These are phyloP conservation scores for Amphiprion clarkii DNA, from an alignment of 2,797 vertebrate genomes.

Conservation along the genomic window DNA sequence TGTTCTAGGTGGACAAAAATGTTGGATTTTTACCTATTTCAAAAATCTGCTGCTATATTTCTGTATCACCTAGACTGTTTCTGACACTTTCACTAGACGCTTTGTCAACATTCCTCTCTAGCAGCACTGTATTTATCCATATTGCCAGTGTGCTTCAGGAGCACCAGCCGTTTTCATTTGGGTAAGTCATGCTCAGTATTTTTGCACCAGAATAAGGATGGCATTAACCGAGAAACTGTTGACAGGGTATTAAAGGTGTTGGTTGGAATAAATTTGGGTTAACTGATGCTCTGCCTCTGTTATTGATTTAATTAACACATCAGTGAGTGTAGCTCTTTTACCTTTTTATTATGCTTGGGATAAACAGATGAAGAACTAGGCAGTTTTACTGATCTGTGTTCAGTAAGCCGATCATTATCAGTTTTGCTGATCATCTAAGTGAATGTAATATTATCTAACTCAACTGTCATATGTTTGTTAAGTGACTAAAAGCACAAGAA, in stretches of 20 bases:
- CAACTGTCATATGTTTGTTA: background rate
- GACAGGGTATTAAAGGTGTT: background rate
- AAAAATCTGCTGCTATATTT: background rate
- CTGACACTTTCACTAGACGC: background rate
- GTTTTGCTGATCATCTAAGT: background rate
- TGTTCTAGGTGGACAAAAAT: background rate
- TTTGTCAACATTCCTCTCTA: background rate
- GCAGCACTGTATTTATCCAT: background rate
- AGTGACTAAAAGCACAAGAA: conserved; percentile 23
- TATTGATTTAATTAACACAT: background rate
- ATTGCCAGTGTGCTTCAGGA: background rate
- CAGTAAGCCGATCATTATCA: background rate
- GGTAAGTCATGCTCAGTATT: too few relatives aligned
- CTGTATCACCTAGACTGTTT: background rate
- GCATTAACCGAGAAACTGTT: background rate
- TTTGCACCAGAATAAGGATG: too few relatives aligned
- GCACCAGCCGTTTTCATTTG: too few relatives aligned
- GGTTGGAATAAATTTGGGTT: background rate
- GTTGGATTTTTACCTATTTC: background rate
- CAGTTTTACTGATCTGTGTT: background rate
- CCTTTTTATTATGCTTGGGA: conserved; percentile 1
- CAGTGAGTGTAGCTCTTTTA: conserved; percentile 4
- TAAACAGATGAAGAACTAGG: background rate
- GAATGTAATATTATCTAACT: conserved; percentile 6
- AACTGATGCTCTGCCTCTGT: background rate